A percentile compares a stretch with the other conserved stretches of the same genome.
These are phyloP conservation scores for Laothoe populi DNA, from an alignment of 2,888 invertebrate species.

Conservation along the genomic window DNA sequence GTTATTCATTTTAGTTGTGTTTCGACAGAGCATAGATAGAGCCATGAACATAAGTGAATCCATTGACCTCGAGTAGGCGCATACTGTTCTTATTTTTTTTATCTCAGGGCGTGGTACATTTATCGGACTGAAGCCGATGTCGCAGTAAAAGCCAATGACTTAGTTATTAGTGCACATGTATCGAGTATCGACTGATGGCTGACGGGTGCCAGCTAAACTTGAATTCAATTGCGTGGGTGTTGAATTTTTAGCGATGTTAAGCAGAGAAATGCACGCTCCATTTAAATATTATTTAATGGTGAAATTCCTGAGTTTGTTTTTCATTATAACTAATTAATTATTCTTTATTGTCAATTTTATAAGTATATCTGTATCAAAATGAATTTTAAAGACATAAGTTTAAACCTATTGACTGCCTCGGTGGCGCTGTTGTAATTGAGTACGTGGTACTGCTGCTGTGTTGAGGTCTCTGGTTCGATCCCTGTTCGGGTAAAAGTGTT, in stretches of 20 bases:
- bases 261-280: neutral
- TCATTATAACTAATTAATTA: neutral
- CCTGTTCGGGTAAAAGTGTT: too few species aligned
- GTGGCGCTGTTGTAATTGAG: too few species aligned
- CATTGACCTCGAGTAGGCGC: slow-evolving; percentile 14
- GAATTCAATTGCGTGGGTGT: slow-evolving; percentile 14
- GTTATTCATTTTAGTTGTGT: neutral
- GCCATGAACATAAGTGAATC: slow-evolving; percentile 5
- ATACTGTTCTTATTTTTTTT: slow-evolving; percentile 10
- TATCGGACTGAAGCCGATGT: slow-evolving; percentile 18
- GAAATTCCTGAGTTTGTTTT: neutral
- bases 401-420: too few species aligned
- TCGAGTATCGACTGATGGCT: neutral
- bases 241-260: slow-evolving; percentile 10
- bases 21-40: neutral
- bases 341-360: too few species aligned
- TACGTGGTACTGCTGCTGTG: too few species aligned
- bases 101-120: slow-evolving; percentile 20
- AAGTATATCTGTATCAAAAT: too few species aligned
- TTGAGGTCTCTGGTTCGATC: too few species aligned
- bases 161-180: slow-evolving; percentile 23
- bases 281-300: neutral
- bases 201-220: slow-evolving; percentile 17
- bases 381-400: too few species aligned
- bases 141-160: slow-evolving; percentile 20